Evolutionary conservation across 2,888 invertebrate genomes (phyloP).

Genomic region (Hypomecis punctinalis): DNA sequence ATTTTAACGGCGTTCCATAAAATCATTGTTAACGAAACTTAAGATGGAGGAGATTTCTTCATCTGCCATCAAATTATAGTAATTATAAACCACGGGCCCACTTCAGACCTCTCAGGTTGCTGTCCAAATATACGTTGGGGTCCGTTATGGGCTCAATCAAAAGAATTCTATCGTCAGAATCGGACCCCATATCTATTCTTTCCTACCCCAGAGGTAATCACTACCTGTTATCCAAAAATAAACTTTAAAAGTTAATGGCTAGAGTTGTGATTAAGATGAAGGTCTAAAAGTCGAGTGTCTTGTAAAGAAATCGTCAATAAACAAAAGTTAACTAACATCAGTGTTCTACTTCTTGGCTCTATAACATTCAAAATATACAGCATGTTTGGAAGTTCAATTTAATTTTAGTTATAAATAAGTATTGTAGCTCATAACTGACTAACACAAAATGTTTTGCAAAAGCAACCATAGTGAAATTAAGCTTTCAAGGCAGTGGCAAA

Average conservation of each 20-base stretch:
- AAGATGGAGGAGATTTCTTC: conserved; percentile 61
- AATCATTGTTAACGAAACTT: conserved; percentile 29
- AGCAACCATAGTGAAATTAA: too few species aligned
- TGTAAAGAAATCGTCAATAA: conserved; percentile 77
- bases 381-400: conserved; percentile 35
- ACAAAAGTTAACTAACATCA: conserved; percentile 81
- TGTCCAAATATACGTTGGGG: conserved; percentile 85
- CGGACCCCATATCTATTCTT: conserved; percentile 84
- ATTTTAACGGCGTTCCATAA: conserved; percentile 31
- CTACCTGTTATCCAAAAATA: conserved; percentile 37
- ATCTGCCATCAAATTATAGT: conserved; percentile 81
- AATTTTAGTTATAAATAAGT: too few species aligned
- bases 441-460: too few species aligned
- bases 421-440: too few species aligned
- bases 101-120: conserved; percentile 81
- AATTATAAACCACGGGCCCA: conserved; percentile 81
- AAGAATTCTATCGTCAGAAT: conserved; percentile 76
- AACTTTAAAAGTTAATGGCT: conserved; percentile 37
- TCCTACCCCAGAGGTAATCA: conserved; percentile 65
- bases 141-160: conserved; percentile 79
- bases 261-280: conserved; percentile 39
- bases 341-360: conserved; percentile 66
- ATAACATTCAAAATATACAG: conserved; percentile 52
- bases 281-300: conserved; percentile 73
- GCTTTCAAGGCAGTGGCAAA: too few species aligned